Percentiles rank a stretch among this genome's conserved stretches.
Evolutionary conservation across 2,888 invertebrate genomes (phyloP).

Genomic region (Halictus quadricinctus): DNA sequence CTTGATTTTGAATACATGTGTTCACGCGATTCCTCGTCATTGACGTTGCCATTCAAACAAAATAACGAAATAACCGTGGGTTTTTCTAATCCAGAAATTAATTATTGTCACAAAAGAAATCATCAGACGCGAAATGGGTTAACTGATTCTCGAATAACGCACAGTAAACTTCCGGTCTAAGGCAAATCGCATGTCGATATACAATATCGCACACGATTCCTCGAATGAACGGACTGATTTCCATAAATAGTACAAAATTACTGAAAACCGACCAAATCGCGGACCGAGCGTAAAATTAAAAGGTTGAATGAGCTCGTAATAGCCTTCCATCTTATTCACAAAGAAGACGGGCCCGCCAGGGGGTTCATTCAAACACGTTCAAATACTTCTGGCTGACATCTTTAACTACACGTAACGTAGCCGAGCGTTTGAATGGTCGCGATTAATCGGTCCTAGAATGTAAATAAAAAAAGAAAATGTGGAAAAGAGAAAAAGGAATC

Average conservation of each 20-base stretch:
- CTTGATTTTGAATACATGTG: neutral
- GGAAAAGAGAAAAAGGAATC: conserved; percentile 29
- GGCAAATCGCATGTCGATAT: neutral
- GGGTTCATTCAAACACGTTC: conserved; percentile 3
- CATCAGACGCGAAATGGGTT: conserved; percentile 1
- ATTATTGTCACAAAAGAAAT: conserved; percentile 3
- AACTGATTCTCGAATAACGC: conserved; percentile 16
- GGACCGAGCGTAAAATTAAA: neutral
- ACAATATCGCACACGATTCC: neutral
- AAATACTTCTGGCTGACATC: conserved; percentile 11
- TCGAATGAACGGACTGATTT: neutral
- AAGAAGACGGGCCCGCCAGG: neutral
- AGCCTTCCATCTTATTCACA: conserved; percentile 4
- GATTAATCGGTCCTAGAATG: conserved; percentile 21
- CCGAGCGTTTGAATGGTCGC: conserved; percentile 13
- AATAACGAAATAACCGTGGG: too few species aligned
- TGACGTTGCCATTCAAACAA: too few species aligned
- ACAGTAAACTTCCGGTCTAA: neutral
- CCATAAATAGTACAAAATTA: neutral
- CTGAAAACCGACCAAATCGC: neutral
- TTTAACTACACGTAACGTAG: conserved; percentile 19
- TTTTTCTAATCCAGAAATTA: conserved; percentile 7
- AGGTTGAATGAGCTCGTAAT: neutral
- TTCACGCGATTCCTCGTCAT: neutral
- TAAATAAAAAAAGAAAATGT: neutral